Evolutionary conservation across 1,140 invertebrate species (phyloP).

Genomic region (Sitobion miscanthi): DNA sequence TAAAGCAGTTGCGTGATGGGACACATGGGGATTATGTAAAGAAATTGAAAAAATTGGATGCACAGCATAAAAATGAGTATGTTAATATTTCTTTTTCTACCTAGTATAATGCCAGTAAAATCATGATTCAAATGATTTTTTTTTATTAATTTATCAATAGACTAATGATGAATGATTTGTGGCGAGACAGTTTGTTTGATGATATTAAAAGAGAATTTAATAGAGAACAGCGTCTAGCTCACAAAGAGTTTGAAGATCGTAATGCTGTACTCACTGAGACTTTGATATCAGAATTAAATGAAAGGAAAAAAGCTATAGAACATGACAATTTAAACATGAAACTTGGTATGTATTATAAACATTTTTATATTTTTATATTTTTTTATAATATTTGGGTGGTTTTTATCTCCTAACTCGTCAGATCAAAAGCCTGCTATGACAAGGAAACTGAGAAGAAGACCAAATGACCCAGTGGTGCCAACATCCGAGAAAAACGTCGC

Average conservation of each 20-base stretch:
- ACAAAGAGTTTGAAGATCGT: constrained; percentile 94
- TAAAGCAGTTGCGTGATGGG: constrained; percentile 86
- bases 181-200: constrained; percentile 82
- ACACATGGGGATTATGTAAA: constrained; percentile 86
- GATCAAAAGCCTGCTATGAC: constrained; percentile 76
- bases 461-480: constrained; percentile 87
- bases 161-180: constrained; percentile 81
- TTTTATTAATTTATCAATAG: constrained; percentile 61
- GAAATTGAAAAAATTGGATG: constrained; percentile 81
- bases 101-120: constrained; percentile 15
- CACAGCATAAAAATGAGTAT: constrained; percentile 77
- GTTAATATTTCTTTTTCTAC: constrained; percentile 31
- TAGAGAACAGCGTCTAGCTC: constrained; percentile 84
- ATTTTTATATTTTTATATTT: constrained; percentile 69
- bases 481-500: constrained; percentile 83
- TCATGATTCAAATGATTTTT: background rate
- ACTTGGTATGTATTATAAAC: constrained; percentile 70
- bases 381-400: background rate
- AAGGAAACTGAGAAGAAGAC: constrained; percentile 85
- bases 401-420: constrained; percentile 61
- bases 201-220: constrained; percentile 87
- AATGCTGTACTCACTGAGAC: constrained; percentile 91
- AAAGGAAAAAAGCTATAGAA: constrained; percentile 85
- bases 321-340: constrained; percentile 85
- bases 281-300: constrained; percentile 89